Evolutionary conservation across 2,888 invertebrate species (phyloP).

Genomic region (Hesperia comma): DNA sequence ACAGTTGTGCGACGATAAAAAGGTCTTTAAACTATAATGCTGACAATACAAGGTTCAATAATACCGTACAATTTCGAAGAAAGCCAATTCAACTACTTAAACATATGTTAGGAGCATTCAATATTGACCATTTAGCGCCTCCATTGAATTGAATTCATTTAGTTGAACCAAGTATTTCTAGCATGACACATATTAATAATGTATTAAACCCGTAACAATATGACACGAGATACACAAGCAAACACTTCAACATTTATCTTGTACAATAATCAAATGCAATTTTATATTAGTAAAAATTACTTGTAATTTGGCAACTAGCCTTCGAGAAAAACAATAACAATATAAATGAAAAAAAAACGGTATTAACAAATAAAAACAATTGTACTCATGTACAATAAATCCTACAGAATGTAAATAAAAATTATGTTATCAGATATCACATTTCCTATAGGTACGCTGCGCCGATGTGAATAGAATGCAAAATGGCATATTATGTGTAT

Average conservation of each 20-base stretch:
- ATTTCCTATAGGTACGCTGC: not conserved
- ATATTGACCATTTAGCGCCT: too few species aligned
- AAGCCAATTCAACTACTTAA: too few species aligned
- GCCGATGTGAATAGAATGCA: not conserved
- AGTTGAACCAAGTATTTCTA: not conserved
- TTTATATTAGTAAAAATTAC: not conserved
- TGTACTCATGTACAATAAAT: slow-evolving; percentile 3
- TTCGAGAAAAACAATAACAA: not conserved
- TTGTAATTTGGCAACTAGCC: slow-evolving; percentile 5
- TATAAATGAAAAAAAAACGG: not conserved
- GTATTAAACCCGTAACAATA: slow-evolving; percentile 18
- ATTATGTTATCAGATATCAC: not conserved
- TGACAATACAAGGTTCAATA: not conserved
- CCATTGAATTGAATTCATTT: not conserved
- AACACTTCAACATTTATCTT: too few species aligned
- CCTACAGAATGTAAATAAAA: not conserved
- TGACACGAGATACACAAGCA: slow-evolving; percentile 15
- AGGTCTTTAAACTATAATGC: slow-evolving; percentile 3
- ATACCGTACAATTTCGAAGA: not conserved
- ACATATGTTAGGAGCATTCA: too few species aligned
- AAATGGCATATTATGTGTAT: not conserved
- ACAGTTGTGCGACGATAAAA: slow-evolving; percentile 11
- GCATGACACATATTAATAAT: slow-evolving; percentile 1
- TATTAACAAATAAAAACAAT: not conserved
- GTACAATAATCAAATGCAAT: slow-evolving; percentile 13